Base-by-base conservation (phyloP, 53 echinoderm and acorn worm genomes). In the Crossaster papposus region DNA sequence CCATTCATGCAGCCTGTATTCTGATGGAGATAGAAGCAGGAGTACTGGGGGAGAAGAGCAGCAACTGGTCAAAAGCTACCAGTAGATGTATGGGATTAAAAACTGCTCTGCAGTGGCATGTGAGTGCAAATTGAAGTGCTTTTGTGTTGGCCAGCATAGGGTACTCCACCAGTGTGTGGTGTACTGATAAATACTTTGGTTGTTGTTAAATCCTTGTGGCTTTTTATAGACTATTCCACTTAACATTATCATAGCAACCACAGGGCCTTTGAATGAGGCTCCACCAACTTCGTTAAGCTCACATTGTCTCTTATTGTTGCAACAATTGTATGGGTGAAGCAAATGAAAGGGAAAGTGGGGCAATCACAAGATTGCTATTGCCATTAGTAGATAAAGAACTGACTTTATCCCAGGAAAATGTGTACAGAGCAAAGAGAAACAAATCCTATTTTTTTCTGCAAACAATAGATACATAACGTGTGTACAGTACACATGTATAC, bases 1-100 rank as follows among this genome's bases (percentile, higher is more conserved):
- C 82, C 54, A 65, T 63, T n/a, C n/a, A 37, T 82, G 82, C 35
- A n/a, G 35, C 26, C n/a, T 26, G 65, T 37, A 82, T 51, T 54
- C 65, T 65, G 50, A 72, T 72, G 29, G 30, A 36, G 72, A 53
- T 52, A 52, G 72, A 72, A 65, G 34, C 51, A 44, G 14, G 33
- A 26, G 28, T 31, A 13, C 18, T 83, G 64, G 65, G 83, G n/a
- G n/a, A n/a, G n/a, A n/a, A n/a, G n/a, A n/a, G 30, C 70, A 72
- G 51, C 24, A 81, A 34, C 50, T 13, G 10, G 84, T 24, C n/a
- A n/a, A n/a, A n/a, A n/a, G n/a, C n/a, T n/a, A 29, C 12, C 28
- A 50, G 14, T 17, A 44, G 20, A 23, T 70, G 31, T n/a, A 71
- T 35, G 34, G 72, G 84, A 84, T 72, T 84, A 84, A 26, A 32